These are phyloP conservation scores for Sylvilagus bachmani DNA, from an alignment of 2,113 vertebrate species.

Conservation along the genomic window DNA sequence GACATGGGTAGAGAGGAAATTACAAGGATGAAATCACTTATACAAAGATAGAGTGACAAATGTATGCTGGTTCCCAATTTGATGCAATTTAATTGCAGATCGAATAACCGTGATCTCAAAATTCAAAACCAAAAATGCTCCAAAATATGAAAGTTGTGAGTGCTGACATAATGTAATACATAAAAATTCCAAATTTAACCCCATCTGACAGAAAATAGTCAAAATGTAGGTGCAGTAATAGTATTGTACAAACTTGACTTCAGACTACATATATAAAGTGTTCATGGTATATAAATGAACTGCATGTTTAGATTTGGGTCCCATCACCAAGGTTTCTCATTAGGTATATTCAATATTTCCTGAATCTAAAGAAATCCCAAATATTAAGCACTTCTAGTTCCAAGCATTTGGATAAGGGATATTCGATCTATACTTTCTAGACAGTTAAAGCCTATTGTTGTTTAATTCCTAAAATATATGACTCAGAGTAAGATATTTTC, in stretches of 20 bases:
- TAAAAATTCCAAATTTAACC: background rate
- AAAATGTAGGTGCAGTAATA: background rate
- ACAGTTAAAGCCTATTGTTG: background rate
- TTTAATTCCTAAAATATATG: background rate
- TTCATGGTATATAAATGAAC: background rate
- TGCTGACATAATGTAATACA: background rate
- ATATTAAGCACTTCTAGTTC: background rate
- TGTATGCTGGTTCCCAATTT: background rate
- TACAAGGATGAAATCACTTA: background rate
- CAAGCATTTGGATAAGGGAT: background rate
- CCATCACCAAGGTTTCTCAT: background rate
- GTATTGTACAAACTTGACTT: background rate
- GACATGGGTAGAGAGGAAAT: background rate
- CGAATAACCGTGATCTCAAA: background rate
- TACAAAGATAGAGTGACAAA: background rate
- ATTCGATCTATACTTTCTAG: background rate
- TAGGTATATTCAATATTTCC: background rate
- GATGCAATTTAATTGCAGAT: background rate
- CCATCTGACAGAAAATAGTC: background rate
- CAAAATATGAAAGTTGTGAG: background rate
- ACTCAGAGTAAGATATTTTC: background rate
- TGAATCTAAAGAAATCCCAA: background rate
- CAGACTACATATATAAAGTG: background rate
- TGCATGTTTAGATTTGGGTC: background rate
- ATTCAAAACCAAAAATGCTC: background rate